Evolutionary conservation across 1,140 invertebrate genomes (phyloP).

Genomic region (Ganaspis sp.): DNA sequence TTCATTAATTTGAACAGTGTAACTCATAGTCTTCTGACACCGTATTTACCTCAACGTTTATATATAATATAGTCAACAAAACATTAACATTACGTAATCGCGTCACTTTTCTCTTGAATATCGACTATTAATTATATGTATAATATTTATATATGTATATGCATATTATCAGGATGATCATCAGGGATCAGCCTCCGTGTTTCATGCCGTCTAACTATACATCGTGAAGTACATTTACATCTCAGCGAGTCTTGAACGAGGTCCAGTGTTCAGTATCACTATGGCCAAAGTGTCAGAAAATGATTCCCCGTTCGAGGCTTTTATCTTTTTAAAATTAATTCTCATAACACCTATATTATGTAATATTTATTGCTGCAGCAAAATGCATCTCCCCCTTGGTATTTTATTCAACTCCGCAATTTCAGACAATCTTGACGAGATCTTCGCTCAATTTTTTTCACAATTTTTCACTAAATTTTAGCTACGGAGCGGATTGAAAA

Average conservation of each 20-base stretch:
- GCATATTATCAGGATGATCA: conserved; percentile 29
- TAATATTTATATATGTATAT: conserved; percentile 17
- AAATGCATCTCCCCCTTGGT: conserved; percentile 56
- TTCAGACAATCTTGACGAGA: conserved; percentile 45
- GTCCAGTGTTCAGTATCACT: conserved; percentile 36
- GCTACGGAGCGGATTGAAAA: background rate
- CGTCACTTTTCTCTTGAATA: conserved; percentile 50
- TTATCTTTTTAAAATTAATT: conserved; percentile 43
- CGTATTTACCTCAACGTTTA: conserved; percentile 69
- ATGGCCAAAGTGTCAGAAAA: background rate
- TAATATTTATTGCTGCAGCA: conserved; percentile 73
- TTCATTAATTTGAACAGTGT: conserved; percentile 32
- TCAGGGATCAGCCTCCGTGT: conserved; percentile 31
- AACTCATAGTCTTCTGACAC: conserved; percentile 65
- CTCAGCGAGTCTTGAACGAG: conserved; percentile 44
- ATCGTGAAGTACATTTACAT: conserved; percentile 54
- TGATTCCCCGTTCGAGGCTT: background rate
- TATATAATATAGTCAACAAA: conserved; percentile 74
- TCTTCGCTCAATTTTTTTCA: conserved; percentile 1
- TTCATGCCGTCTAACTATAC: conserved; percentile 64
- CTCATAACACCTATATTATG: conserved; percentile 66
- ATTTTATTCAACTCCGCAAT: conserved; percentile 40
- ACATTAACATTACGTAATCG: conserved; percentile 65
- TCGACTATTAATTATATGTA: conserved; percentile 50
- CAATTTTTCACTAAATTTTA: background rate